Percentiles rank a stretch among this genome's conserved stretches.
Evolutionary conservation across 2,888 invertebrate species (phyloP).

Genomic region (Cynaeus angustus): DNA sequence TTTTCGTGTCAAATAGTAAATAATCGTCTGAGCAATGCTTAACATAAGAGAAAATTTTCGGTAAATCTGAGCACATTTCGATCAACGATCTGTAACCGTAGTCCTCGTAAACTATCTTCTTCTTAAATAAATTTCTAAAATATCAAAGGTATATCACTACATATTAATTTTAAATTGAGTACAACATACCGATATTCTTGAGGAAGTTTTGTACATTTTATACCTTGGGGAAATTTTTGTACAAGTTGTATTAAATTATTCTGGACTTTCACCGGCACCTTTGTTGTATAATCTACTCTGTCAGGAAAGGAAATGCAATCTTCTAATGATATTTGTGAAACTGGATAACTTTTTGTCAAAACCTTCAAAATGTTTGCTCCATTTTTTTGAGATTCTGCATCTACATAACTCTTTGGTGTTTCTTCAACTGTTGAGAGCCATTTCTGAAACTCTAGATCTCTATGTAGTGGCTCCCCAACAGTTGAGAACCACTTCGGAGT

Average conservation of each 20-base stretch:
- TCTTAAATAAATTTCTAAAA: conserved; percentile 60
- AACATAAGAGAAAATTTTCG: conserved; percentile 64
- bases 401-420: no score
- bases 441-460: no score
- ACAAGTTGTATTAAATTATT: conserved; percentile 67
- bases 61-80: conserved; percentile 63
- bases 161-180: no score
- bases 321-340: no score
- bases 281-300: conserved; percentile 42
- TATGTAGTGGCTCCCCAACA: no score
- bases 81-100: conserved; percentile 65
- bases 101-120: conserved; percentile 59
- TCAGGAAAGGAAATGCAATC: no score
- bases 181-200: conserved; percentile 41
- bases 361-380: no score
- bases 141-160: no score
- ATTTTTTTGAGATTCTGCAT: background rate
- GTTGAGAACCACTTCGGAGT: no score
- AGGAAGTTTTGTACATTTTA: conserved; percentile 72
- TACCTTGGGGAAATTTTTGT: conserved; percentile 68
- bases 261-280: conserved; percentile 61
- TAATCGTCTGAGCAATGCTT: conserved; percentile 63
- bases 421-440: no score
- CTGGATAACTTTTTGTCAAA: no score
- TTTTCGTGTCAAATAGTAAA: conserved; percentile 60